Percentiles rank a stretch among this genome's conserved stretches.
These are phyloP conservation scores for Bacillus rossius DNA, from an alignment of 1,140 invertebrate genomes.

Conservation along the genomic window DNA sequence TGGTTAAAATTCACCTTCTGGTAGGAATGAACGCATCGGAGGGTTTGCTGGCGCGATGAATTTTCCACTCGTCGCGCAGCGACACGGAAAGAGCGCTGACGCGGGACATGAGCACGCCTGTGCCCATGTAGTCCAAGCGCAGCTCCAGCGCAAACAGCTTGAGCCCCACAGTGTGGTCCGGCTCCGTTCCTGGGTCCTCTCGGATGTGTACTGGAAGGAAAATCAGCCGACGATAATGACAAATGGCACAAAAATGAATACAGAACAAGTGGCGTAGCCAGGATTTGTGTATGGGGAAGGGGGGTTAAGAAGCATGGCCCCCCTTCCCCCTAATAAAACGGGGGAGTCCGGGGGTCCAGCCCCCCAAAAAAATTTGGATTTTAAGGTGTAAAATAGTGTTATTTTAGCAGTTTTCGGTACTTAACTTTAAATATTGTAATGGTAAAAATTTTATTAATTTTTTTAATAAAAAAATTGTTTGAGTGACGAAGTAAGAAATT, in stretches of 20 bases:
- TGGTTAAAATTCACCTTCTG: constrained; percentile 27
- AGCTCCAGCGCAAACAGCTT: constrained; percentile 81
- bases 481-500: no score
- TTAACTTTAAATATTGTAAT: no score
- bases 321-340: no score
- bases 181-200: constrained; percentile 85
- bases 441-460: constrained; percentile 7
- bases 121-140: constrained; percentile 94
- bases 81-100: constrained; percentile 76
- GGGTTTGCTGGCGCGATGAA: constrained; percentile 40
- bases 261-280: background rate
- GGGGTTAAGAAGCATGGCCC: no score
- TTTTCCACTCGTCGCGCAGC: constrained; percentile 79
- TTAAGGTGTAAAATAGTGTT: no score
- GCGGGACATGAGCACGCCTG: constrained; percentile 84
- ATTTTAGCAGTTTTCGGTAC: no score
- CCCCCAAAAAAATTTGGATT: no score
- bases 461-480: no score
- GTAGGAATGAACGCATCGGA: constrained; percentile 28
- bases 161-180: constrained; percentile 82
- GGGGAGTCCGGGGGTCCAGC: no score
- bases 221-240: background rate
- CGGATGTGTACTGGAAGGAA: constrained; percentile 65
- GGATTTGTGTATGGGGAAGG: no score
- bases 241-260: background rate